Evolutionary conservation across 2,797 vertebrate genomes (phyloP).

Genomic region (Lophura swinhoii): DNA sequence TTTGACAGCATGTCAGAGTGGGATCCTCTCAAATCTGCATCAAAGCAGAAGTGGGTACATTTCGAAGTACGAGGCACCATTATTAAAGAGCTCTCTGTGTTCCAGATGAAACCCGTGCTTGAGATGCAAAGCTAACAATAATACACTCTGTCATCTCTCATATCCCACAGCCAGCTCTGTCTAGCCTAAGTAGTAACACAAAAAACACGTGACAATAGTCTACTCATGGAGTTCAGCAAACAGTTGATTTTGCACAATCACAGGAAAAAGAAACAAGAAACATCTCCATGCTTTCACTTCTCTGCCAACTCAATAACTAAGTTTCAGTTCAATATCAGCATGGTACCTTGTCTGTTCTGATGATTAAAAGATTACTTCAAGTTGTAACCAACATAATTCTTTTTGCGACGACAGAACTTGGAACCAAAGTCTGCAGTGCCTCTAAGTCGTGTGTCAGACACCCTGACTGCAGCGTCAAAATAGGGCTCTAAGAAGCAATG

Average conservation of each 20-base stretch:
- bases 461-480: not conserved
- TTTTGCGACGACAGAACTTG: rapidly evolving
- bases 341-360: no score
- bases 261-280: not conserved
- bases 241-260: not conserved
- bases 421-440: not conserved
- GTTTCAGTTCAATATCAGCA: not conserved
- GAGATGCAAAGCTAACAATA: not conserved
- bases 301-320: not conserved
- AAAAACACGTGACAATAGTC: rapidly evolving
- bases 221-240: rapidly evolving
- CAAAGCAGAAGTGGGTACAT: not conserved
- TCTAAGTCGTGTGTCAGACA: rapidly evolving
- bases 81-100: not conserved
- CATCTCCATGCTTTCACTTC: not conserved
- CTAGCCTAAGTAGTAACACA: not conserved
- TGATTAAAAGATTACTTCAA: not conserved
- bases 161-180: not conserved
- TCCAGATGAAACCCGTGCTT: not conserved
- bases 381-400: not conserved
- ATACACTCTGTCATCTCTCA: not conserved
- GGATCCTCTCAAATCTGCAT: not conserved
- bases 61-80: not conserved
- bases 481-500: not conserved
- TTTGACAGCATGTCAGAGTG: constrained; percentile 1